These are phyloP conservation scores for Loxodonta africana DNA, from an alignment of 2,113 vertebrate genomes.

Conservation along the genomic window DNA sequence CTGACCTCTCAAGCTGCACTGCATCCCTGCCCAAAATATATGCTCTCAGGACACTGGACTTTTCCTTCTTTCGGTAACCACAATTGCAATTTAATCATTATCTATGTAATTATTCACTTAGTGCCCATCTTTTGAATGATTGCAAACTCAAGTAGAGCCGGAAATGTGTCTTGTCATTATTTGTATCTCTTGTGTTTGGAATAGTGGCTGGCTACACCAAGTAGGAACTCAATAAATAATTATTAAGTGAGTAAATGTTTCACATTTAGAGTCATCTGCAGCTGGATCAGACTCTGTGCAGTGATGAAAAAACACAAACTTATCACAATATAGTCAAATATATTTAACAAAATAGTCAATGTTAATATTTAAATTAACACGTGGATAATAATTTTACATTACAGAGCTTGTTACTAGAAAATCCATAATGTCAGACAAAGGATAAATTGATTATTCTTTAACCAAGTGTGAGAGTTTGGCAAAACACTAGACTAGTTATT, in stretches of 20 bases:
- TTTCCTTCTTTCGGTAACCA: not conserved
- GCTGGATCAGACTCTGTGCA: not conserved
- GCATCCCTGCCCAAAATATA: not conserved
- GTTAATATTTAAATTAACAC: not conserved
- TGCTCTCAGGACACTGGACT: not conserved
- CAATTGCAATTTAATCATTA: not conserved
- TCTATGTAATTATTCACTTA: not conserved
- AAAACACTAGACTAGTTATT: no score
- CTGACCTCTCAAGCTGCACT: not conserved
- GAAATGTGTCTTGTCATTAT: not conserved
- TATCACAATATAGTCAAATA: not conserved
- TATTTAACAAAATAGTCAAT: not conserved
- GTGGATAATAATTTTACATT: not conserved
- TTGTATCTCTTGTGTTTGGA: not conserved
- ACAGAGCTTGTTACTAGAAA: not conserved
- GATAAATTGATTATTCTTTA: conserved; percentile 26
- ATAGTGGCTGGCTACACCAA: not conserved
- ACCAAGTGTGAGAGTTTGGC: not conserved
- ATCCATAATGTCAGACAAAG: not conserved
- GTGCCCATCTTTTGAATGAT: not conserved
- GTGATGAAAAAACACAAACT: not conserved
- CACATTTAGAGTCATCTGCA: not conserved
- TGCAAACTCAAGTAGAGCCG: not conserved
- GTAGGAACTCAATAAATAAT: not conserved
- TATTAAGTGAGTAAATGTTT: not conserved